phyloP scores from a whole-genome alignment of 1,140 invertebrate species.

The Dermatophagoides farinae region DNA sequence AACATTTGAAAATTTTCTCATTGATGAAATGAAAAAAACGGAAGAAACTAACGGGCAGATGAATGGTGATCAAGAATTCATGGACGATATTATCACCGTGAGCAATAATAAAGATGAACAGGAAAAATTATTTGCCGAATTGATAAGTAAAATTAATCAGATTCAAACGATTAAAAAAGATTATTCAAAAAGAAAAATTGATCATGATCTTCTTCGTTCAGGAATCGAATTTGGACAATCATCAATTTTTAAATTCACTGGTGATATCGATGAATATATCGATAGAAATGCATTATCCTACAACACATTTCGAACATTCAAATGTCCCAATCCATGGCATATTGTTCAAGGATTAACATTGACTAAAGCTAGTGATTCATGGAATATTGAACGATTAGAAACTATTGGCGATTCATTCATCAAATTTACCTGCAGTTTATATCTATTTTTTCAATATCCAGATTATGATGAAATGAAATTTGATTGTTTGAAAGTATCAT shows the following conservation, averaged over 20 bases:
- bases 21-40: no score
- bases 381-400: constrained; percentile 61
- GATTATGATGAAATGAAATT: constrained; percentile 50
- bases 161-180: no score
- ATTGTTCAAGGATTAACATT: constrained; percentile 1
- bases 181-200: no score
- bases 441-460: constrained; percentile 45
- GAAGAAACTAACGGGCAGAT: no score
- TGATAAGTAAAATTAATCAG: no score
- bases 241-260: background rate
- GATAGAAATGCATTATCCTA: background rate
- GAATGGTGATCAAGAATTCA: no score
- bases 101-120: no score
- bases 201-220: no score
- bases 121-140: no score
- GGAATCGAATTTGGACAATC: background rate
- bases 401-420: constrained; percentile 71
- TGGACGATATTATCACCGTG: no score
- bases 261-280: background rate
- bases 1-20: no score
- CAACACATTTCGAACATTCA: background rate
- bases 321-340: constrained; percentile 1
- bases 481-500: constrained; percentile 45
- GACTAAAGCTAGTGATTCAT: constrained; percentile 43
- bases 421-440: constrained; percentile 52